Evolutionary conservation across 2,888 invertebrate species (phyloP), one percentile per base, ranked within the genome.

Genomic region (Lissonota sp.): DNA sequence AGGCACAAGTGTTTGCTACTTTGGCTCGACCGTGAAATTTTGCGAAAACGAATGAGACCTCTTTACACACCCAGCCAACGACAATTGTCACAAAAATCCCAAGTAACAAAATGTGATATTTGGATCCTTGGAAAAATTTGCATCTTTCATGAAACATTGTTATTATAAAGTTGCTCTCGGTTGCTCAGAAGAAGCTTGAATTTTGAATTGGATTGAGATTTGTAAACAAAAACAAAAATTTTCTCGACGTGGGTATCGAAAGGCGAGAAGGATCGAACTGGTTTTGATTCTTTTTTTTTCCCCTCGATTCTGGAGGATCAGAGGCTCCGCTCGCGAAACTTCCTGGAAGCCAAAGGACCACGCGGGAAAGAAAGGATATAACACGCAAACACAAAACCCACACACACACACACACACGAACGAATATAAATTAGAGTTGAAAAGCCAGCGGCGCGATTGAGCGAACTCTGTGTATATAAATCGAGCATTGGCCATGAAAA

Each of bases 351-450:
- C 44, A 46, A 14, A 57, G 39, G 62, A 42, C 46, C 57, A 26
- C 64, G 53, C 42, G 63, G 42, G 14, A 62, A 44, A 37, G 44
- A 64, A 64, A 73, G 63, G 55, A 26, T 26, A 46, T 51, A 53
- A 72, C 14, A 64, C 64, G 39, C 64, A 46, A 63, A n/a, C 49
- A 39, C 26, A 26, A 26, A 26, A 26, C 26, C 26, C 49, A 72
- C 62, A 53, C 73, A 40, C 12, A 55, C 16, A 40, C 46, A 73
- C 26, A 57, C 57, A 37, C 26, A 26, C 37, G 1, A 5, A 16
- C 8, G 37, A 55, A 7, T 53, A 73, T 73, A 73, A 73, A 73
- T 73, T 73, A 64, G 73, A 73, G 73, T 64, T 73, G 73, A 73
- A 73, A 57, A 64, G 64, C 16, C 73, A 64, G 44, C 16, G 44